A percentile compares a stretch with the other conserved stretches of the same genome.
These are phyloP conservation scores for Venustoraphidia nigricollis DNA, from an alignment of 2,888 invertebrate genomes.

Conservation along the genomic window DNA sequence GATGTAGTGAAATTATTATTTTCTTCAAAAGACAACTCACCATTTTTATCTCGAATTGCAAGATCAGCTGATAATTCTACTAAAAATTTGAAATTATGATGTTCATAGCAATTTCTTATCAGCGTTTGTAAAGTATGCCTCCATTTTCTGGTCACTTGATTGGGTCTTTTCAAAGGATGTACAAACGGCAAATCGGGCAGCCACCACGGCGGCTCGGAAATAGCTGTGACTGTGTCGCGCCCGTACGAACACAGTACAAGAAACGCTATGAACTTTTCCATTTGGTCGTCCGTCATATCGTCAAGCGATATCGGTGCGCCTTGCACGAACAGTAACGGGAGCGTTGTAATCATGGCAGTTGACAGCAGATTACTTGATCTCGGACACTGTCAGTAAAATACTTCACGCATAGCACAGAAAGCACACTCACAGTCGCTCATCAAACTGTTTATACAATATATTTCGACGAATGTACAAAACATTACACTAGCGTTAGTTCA, in stretches of 20 bases:
- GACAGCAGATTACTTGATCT: no score
- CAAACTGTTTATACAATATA: no score
- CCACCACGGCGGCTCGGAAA: constrained; percentile 15
- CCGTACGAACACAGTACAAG: constrained; percentile 12
- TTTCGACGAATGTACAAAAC: no score
- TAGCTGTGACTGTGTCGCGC: constrained; percentile 1
- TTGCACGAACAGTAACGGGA: constrained; percentile 1
- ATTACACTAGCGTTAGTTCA: no score
- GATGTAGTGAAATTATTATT: not conserved
- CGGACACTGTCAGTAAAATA: no score
- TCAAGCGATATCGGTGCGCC: constrained; percentile 1
- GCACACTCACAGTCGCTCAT: no score
- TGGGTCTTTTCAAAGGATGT: constrained; percentile 7
- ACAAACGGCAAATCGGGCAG: constrained; percentile 12
- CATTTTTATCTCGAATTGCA: not conserved
- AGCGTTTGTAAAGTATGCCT: constrained; percentile 11
- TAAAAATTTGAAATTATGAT: constrained; percentile 1
- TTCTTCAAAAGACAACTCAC: not conserved
- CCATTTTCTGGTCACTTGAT: constrained; percentile 9
- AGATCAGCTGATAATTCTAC: constrained; percentile 1
- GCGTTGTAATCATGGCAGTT: not conserved
- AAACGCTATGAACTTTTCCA: constrained; percentile 14
- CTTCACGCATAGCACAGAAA: no score
- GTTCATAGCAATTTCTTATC: constrained; percentile 3
- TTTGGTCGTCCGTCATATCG: constrained; percentile 10